These are phyloP conservation scores for Meliscaeva auricollis DNA, from an alignment of 2,888 invertebrate species.

Conservation along the genomic window DNA sequence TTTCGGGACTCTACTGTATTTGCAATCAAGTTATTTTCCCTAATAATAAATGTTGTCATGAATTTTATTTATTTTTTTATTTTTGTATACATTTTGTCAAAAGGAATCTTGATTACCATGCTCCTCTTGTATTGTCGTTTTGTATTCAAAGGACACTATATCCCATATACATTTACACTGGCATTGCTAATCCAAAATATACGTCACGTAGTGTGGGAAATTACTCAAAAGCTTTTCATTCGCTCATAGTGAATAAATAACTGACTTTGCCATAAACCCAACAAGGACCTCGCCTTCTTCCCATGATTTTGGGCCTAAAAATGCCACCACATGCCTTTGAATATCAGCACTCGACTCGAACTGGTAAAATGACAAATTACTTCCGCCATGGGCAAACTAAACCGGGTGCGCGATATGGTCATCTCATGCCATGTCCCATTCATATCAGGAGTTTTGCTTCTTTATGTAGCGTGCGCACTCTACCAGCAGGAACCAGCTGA, in stretches of 20 bases:
- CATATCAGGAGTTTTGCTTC: background rate
- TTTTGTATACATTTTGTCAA: conserved; percentile 22
- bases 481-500: conserved; percentile 36
- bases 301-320: background rate
- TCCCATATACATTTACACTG: background rate
- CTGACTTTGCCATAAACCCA: conserved; percentile 32
- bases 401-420: conserved; percentile 26
- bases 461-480: conserved; percentile 34
- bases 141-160: conserved; percentile 25
- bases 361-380: conserved; percentile 73
- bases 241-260: conserved; percentile 45
- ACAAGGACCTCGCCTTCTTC: background rate
- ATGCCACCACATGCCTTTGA: conserved; percentile 17
- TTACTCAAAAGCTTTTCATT: conserved; percentile 65
- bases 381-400: conserved; percentile 62
- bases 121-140: conserved; percentile 19
- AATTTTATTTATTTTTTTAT: background rate
- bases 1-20: background rate
- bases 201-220: conserved; percentile 52
- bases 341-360: conserved; percentile 63
- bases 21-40: conserved; percentile 17
- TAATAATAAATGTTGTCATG: conserved; percentile 28
- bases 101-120: conserved; percentile 38
- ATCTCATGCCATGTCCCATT: conserved; percentile 26
- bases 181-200: conserved; percentile 46